Evolutionary conservation across 2,888 invertebrate genomes (phyloP).

Genomic region (Dolichomitus sp.): DNA sequence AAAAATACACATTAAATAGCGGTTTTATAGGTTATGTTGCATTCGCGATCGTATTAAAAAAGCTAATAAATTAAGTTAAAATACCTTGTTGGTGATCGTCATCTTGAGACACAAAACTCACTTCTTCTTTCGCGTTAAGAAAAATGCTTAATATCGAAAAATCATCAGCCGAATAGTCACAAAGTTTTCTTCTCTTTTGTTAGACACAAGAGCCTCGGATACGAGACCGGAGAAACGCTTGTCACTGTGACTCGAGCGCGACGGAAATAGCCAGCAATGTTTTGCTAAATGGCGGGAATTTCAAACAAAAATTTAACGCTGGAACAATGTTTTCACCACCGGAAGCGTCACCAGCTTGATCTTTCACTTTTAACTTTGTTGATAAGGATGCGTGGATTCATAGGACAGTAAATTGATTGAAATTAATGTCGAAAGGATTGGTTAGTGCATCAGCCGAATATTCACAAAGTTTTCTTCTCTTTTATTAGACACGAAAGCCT

Average conservation of each 20-base stretch:
- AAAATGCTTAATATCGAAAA: constrained; percentile 18
- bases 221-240: constrained; percentile 65
- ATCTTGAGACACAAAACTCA: constrained; percentile 72
- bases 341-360: too few relatives aligned
- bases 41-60: neutral
- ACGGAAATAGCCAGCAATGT: constrained; percentile 25
- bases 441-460: constrained; percentile 37
- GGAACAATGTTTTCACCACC: neutral
- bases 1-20: constrained; percentile 26
- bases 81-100: constrained; percentile 84
- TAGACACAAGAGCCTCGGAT: constrained; percentile 13
- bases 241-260: constrained; percentile 60
- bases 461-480: constrained; percentile 11
- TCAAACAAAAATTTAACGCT: neutral
- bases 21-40: constrained; percentile 21
- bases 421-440: too few relatives aligned
- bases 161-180: constrained; percentile 29
- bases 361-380: too few relatives aligned
- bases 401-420: too few relatives aligned
- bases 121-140: constrained; percentile 3
- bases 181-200: constrained; percentile 22
- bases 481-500: constrained; percentile 26
- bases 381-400: too few relatives aligned
- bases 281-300: neutral
- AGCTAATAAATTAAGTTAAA: neutral